Evolutionary conservation across 2,888 invertebrate species (phyloP).

Genomic region (Dusona sp.): DNA sequence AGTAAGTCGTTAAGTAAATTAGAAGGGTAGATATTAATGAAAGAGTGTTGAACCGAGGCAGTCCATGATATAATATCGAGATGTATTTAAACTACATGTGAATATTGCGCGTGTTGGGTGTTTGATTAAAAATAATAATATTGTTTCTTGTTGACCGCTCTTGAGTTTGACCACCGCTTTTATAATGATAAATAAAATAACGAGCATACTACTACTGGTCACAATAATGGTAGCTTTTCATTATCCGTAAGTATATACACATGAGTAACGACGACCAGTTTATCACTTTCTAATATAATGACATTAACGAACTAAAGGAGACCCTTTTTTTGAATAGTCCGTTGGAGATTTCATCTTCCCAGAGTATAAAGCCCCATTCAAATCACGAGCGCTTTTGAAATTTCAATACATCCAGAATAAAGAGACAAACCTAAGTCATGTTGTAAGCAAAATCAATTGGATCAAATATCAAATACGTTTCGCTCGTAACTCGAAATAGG

Average conservation of each 20-base stretch:
- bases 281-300: neutral
- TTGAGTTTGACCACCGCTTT: neutral
- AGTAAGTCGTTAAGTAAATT: neutral
- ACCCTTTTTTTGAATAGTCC: too few species aligned
- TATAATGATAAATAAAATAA: neutral
- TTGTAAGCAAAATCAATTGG: constrained; percentile 7
- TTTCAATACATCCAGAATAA: neutral
- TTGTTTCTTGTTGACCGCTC: neutral
- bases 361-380: neutral
- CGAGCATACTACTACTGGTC: neutral
- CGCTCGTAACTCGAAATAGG: neutral
- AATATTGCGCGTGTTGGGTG: neutral
- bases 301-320: neutral
- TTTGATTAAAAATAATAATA: too few species aligned
- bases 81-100: neutral
- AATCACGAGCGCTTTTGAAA: neutral
- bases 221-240: neutral
- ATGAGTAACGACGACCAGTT: neutral
- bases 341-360: too few species aligned
- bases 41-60: neutral
- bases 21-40: neutral
- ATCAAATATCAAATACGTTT: constrained; percentile 19
- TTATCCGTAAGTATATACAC: neutral
- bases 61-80: neutral
- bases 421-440: constrained; percentile 16